Percentiles rank a stretch among this genome's conserved stretches.
phyloP scores from a whole-genome alignment of 1,140 invertebrate species.

The Apis cerana region DNA sequence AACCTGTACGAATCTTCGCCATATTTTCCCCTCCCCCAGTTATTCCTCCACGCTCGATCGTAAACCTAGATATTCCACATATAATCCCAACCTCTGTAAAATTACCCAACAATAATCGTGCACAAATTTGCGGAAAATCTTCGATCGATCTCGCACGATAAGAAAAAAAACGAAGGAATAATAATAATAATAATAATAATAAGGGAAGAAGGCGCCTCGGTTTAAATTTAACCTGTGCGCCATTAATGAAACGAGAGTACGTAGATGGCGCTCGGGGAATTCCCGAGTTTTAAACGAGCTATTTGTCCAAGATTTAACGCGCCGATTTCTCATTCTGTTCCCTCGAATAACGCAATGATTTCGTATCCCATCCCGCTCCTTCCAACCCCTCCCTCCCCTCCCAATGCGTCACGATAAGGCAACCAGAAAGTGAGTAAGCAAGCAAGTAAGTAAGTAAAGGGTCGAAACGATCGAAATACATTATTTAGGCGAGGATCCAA shows the following conservation, averaged over 20 bases:
- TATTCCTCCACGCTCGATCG: too few relatives aligned
- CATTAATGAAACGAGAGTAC: not conserved
- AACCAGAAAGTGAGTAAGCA: not conserved
- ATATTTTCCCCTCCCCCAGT: too few relatives aligned
- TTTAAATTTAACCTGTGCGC: not conserved
- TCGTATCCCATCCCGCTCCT: not conserved
- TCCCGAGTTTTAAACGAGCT: not conserved
- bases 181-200: not conserved
- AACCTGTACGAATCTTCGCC: too few relatives aligned
- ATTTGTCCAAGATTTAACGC: slow-evolving; percentile 16
- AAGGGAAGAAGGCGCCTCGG: not conserved
- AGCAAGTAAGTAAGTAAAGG: not conserved
- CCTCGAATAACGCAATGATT: not conserved
- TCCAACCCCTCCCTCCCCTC: not conserved
- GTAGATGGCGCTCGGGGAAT: not conserved
- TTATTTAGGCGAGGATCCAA: slow-evolving; percentile 8
- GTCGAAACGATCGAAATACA: slow-evolving; percentile 4
- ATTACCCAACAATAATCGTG: too few relatives aligned
- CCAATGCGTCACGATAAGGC: not conserved
- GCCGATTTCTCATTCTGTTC: slow-evolving; percentile 14
- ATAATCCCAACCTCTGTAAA: too few relatives aligned
- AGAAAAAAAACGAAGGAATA: too few relatives aligned
- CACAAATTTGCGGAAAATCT: too few relatives aligned
- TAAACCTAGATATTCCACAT: too few relatives aligned
- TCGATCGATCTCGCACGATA: too few relatives aligned